Evolutionary conservation across 2,113 vertebrate species (phyloP).

Genomic region (Plecotus auritus): DNA sequence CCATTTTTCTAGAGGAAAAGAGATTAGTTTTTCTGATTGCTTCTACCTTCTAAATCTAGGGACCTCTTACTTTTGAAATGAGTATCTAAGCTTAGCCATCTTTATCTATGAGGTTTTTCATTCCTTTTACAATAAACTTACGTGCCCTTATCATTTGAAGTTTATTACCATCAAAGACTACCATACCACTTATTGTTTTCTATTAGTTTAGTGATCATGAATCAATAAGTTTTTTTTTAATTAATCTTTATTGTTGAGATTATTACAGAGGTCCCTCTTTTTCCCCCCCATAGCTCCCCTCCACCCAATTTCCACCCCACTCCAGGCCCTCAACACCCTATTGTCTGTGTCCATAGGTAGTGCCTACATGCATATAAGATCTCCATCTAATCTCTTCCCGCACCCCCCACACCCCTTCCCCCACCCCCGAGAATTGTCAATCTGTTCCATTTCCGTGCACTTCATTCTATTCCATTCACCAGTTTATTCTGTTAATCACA

Average conservation of each 20-base stretch:
- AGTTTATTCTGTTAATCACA: too few species aligned
- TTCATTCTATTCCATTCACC: too few species aligned
- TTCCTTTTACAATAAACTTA: neutral
- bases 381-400: too few species aligned
- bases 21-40: neutral
- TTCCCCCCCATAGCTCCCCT: too few species aligned
- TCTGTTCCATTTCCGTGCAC: too few species aligned
- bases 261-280: too few species aligned
- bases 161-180: neutral
- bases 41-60: neutral
- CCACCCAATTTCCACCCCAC: too few species aligned
- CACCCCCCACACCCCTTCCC: accelerated
- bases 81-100: neutral
- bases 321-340: too few species aligned
- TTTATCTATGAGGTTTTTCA: neutral
- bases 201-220: neutral
- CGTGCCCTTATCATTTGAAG: neutral
- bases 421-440: too few species aligned
- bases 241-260: too few species aligned
- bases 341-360: too few species aligned
- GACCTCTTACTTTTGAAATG: neutral
- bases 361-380: too few species aligned
- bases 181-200: neutral
- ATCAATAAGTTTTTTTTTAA: neutral
- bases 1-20: neutral